Evolutionary conservation across 2,797 vertebrate genomes (phyloP).

Genomic region (Mionectes olivaceus): DNA sequence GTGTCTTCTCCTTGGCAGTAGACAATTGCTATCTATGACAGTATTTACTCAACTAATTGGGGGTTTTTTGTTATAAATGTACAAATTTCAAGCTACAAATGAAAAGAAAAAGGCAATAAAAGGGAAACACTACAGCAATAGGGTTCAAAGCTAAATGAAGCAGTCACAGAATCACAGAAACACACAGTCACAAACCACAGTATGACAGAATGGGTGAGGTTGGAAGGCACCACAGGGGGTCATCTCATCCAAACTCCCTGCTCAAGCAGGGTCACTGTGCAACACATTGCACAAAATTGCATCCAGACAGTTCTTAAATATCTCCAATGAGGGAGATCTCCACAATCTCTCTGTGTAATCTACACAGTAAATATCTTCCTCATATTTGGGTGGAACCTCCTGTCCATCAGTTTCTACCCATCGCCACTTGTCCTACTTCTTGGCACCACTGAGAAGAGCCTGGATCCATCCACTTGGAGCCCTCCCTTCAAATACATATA

Average conservation of each 20-base stretch:
- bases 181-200: neutral
- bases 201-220: neutral
- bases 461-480: too few species aligned
- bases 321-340: neutral
- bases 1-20: neutral
- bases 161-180: neutral
- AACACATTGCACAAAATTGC: neutral
- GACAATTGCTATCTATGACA: fast-evolving
- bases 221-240: neutral
- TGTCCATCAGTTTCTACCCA: neutral
- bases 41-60: neutral
- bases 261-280: neutral
- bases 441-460: neutral
- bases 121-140: neutral
- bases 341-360: neutral
- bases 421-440: neutral
- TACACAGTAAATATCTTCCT: neutral
- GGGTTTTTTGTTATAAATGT: neutral
- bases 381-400: neutral
- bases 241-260: neutral
- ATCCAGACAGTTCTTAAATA: neutral
- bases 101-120: neutral
- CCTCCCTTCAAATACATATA: neutral
- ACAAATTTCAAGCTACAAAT: neutral
- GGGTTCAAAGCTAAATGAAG: neutral